Base-by-base conservation (phyloP, 2,113 vertebrate species). In the Mormyrus iriodes region DNA sequence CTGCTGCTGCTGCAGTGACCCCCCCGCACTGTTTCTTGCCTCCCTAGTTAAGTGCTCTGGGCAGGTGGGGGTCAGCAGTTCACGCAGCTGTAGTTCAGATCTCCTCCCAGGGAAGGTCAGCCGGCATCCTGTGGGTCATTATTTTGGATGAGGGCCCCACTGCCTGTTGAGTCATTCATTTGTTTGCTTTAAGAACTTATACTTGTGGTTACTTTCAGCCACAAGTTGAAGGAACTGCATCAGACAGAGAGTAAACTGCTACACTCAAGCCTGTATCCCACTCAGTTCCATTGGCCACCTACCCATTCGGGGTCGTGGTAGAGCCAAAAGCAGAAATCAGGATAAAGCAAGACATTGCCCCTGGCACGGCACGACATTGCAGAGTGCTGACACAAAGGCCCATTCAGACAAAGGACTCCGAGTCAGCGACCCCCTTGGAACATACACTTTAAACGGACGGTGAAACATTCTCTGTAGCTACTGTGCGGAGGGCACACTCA, bases 121-220 rank as follows among this genome's bases (percentile, higher is more conserved):
- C 82, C 73, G 3, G 87, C 79, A 31, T 79, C 79, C 53, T 76
- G 82, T 61, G 89, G 48, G 48, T 51, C 83, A 12, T 52, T 89
- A 51, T 85, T 48, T 79, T 48, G 73, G 35, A 79, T 7, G 82
- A 55, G 65, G 21, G n/a, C 73, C 73, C 82, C 49, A 49, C 87
- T 42, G 24, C 84, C n/a, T 24, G 58, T 31, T 51, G 83, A 85
- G 87, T 35, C 61, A 91, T 35, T n/a, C 89, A 86, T 69, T 89
- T 85, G 51, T 87, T 65, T 85, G 84, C 53, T 73, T 52, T 82
- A 19, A 83, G 19, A 31, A 24, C 46, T 15, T 76, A 39, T 76
- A 76, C 35, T 76, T 69, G 61, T 4, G 73, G 73, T 79, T 17
- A n/a, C 35, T 42, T 42, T 42, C 42, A 79, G 31, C 69, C 35